These are phyloP conservation scores for Chelmon rostratus DNA, from an alignment of 2,797 vertebrate species.

Conservation along the genomic window DNA sequence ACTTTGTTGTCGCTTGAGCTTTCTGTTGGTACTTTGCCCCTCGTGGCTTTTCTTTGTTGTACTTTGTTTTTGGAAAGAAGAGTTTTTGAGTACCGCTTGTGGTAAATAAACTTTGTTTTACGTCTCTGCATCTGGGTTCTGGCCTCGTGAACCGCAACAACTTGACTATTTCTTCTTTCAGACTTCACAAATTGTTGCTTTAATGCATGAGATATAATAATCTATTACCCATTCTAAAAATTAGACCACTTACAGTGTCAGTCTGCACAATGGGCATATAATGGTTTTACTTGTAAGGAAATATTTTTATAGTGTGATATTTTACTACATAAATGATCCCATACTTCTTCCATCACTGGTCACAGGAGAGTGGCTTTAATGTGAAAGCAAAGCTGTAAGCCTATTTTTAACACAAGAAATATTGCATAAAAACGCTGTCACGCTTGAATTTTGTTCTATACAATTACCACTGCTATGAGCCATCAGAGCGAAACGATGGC, in stretches of 20 bases:
- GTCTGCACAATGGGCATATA: background rate
- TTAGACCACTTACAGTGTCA: background rate
- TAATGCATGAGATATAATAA: slow-evolving; percentile 1
- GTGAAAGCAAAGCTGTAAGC: slow-evolving; percentile 1
- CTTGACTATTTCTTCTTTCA: background rate
- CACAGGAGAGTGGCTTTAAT: background rate
- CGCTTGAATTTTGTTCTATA: background rate
- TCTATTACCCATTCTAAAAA: background rate
- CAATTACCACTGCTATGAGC: background rate
- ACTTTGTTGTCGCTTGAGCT: no score
- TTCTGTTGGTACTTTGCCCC: no score
- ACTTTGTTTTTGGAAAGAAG: no score
- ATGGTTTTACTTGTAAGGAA: background rate
- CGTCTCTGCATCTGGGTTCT: no score
- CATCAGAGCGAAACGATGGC: background rate
- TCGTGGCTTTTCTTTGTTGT: no score
- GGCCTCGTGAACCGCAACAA: no score
- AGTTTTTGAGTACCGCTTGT: no score
- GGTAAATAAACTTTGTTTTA: no score
- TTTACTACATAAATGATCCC: background rate
- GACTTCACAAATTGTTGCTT: no score
- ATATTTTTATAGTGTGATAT: background rate
- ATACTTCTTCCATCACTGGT: background rate
- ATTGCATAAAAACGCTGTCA: background rate
- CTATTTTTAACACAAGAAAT: background rate